phyloP scores from a whole-genome alignment of 1,140 invertebrate species.

The Bicyclus anynana region DNA sequence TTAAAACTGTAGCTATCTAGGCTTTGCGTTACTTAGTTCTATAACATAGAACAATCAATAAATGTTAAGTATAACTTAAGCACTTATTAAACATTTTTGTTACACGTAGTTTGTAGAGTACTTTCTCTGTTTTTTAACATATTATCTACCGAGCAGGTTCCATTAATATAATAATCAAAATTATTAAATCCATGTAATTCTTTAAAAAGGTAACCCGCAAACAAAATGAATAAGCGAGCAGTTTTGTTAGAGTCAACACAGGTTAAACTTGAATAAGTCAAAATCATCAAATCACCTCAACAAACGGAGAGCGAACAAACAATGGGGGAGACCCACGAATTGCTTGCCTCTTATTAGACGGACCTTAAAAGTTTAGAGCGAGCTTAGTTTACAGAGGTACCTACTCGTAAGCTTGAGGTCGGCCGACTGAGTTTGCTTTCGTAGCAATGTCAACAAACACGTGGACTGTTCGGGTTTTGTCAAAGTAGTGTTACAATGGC shows the following conservation, averaged over 20 bases:
- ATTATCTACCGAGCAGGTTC: too few species aligned
- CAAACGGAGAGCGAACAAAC: constrained; percentile 60
- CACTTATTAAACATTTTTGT: too few species aligned
- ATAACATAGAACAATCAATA: too few species aligned
- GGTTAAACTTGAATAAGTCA: constrained; percentile 63
- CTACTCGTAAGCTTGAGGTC: constrained; percentile 57
- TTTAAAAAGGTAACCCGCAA: constrained; percentile 4
- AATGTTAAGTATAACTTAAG: too few species aligned
- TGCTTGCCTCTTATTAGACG: constrained; percentile 70
- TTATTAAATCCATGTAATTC: too few species aligned
- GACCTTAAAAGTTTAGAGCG: constrained; percentile 70
- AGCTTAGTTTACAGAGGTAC: constrained; percentile 68
- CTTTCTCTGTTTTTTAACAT: too few species aligned
- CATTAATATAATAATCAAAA: too few species aligned
- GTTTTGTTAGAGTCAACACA: constrained; percentile 34
- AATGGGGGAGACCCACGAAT: constrained; percentile 67
- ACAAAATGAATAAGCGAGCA: constrained; percentile 21
- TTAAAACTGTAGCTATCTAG: constrained; percentile 8
- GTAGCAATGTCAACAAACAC: constrained; percentile 52
- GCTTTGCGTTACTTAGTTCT: too few species aligned
- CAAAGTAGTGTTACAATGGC: constrained; percentile 7
- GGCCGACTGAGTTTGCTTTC: constrained; percentile 63
- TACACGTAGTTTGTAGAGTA: too few species aligned
- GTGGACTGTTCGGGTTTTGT: constrained; percentile 4
- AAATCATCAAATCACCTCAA: constrained; percentile 73